Percentiles rank a stretch among this genome's conserved stretches.
Evolutionary conservation across 2,797 vertebrate species (phyloP).

Genomic region (Morelia viridis): DNA sequence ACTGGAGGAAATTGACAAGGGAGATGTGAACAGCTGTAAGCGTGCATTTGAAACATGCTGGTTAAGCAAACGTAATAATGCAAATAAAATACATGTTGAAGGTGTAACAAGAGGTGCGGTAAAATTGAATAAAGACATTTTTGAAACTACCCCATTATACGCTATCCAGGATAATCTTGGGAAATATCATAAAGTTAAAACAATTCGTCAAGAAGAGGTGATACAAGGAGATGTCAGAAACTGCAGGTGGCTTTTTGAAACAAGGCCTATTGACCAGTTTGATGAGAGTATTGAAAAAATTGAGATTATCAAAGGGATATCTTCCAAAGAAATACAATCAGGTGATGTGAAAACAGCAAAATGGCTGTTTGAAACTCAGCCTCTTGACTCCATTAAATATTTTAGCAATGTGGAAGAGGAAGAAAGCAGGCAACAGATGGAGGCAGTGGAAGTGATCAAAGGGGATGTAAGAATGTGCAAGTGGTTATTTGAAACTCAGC

Average conservation of each 20-base stretch:
- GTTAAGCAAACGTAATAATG: slow-evolving; percentile 76
- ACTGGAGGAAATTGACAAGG: slow-evolving; percentile 86
- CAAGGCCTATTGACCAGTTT: slow-evolving; percentile 89
- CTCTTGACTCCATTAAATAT: slow-evolving; percentile 89
- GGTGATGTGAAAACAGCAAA: slow-evolving; percentile 92
- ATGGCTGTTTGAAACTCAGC: slow-evolving; percentile 95
- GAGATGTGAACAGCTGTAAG: slow-evolving; percentile 84
- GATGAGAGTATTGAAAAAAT: slow-evolving; percentile 84
- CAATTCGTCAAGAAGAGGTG: slow-evolving; percentile 88
- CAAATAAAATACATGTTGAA: slow-evolving; percentile 83
- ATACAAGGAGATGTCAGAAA: slow-evolving; percentile 88
- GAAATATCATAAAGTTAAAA: slow-evolving; percentile 89
- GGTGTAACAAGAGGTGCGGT: slow-evolving; percentile 84
- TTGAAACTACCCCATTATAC: slow-evolving; percentile 85
- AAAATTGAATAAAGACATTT: slow-evolving; percentile 84
- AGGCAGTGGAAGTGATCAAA: slow-evolving; percentile 77
- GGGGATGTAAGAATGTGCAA: slow-evolving; percentile 91
- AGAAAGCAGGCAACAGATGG: slow-evolving; percentile 66
- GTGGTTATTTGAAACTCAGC: slow-evolving; percentile 94
- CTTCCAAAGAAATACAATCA: slow-evolving; percentile 87
- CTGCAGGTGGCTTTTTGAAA: slow-evolving; percentile 96
- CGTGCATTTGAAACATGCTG: slow-evolving; percentile 85
- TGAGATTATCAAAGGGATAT: slow-evolving; percentile 91
- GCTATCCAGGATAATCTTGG: slow-evolving; percentile 89
- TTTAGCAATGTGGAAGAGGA: slow-evolving; percentile 84